Evolutionary conservation across 2,797 vertebrate species (phyloP).

Genomic region (Sebastes taczanowskii): DNA sequence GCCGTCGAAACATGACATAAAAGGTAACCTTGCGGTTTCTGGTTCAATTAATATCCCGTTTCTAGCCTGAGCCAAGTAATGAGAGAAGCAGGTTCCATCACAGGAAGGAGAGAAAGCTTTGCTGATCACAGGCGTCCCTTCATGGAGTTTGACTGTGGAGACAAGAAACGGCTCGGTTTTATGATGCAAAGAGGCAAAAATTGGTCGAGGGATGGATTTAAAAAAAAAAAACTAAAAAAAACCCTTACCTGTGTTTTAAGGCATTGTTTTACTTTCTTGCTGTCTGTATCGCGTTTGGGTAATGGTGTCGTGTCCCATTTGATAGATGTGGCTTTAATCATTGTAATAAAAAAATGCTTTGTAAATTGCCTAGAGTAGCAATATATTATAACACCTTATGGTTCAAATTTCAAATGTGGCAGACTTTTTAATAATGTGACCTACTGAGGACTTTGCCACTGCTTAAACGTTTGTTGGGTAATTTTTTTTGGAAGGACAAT

Average conservation of each 20-base stretch:
- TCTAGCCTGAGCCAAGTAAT: slow-evolving; percentile 69
- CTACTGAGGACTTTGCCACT: slow-evolving; percentile 89
- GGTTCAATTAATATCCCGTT: slow-evolving; percentile 82
- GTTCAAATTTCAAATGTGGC: slow-evolving; percentile 93
- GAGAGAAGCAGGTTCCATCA: slow-evolving; percentile 74
- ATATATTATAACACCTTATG: slow-evolving; percentile 93
- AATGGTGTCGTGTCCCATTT: slow-evolving; percentile 93
- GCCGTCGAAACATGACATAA: slow-evolving; percentile 68
- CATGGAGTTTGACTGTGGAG: slow-evolving; percentile 70
- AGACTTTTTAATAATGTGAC: slow-evolving; percentile 92
- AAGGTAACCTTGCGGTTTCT: slow-evolving; percentile 83
- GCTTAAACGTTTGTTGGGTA: slow-evolving; percentile 90
- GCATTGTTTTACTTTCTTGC: slow-evolving; percentile 78
- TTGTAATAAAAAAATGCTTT: slow-evolving; percentile 91
- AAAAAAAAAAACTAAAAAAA: slow-evolving; percentile 28
- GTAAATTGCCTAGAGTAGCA: slow-evolving; percentile 98
- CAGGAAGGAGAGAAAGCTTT: slow-evolving; percentile 64
- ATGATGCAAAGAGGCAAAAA: slow-evolving; percentile 72
- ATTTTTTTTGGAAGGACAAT: slow-evolving; percentile 90
- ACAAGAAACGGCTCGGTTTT: slow-evolving; percentile 67
- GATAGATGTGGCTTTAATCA: slow-evolving; percentile 97
- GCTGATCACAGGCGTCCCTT: slow-evolving; percentile 77
- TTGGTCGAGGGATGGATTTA: slow-evolving; percentile 28
- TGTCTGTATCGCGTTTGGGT: slow-evolving; percentile 90
- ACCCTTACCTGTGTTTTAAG: slow-evolving; percentile 69